Base-by-base conservation (phyloP, 2,113 vertebrate species). In the Sisor rabdophorus region DNA sequence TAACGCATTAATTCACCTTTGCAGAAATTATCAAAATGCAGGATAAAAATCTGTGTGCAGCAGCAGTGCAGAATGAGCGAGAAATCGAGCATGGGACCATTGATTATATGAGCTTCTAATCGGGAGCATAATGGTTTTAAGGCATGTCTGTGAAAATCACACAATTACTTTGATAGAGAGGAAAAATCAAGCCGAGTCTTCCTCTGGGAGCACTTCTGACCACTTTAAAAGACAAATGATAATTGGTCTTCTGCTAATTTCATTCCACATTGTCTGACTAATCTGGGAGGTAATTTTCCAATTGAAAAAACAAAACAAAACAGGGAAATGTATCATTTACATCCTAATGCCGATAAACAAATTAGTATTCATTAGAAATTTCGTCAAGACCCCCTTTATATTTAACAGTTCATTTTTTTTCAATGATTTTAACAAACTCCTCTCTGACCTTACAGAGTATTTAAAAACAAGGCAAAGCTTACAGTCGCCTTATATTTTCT, bases 301-400 rank as follows among this genome's bases (percentile, higher is more conserved):
- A 90, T 92, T 88, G 89, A 90, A 44, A 4, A 44, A 6, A 44
- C 40, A 75, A 72, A 79, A n/a, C n/a, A 36, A 61, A 74, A 73
- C 24, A 20, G 91, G 93, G 93, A 95, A 94, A 93, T 92, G 89
- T 89, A 93, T 92, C 91, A 94, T 96, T 97, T 97, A 94, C 94
- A 95, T 95, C 94, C 94, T 93, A 93, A 93, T 93, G 94, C 93
- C 95, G 94, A 96, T 95, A 95, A 95, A 93, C 93, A 92, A 95
- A 96, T 97, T 95, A 95, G 92, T 93, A 95, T 95, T 96, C 95
- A 96, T 98, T 97, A 96, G 96, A 93, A 96, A 95, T 96, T 97
- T 93, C 93, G 93, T 96, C 95, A 95, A 92, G 91, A 93, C 58
- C 68, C 68, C 93, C 92, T 93, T n/a, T 94, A 95, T 89, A 94